phyloP scores from a whole-genome alignment of 1,140 invertebrate species.

The Drosophila nannoptera region DNA sequence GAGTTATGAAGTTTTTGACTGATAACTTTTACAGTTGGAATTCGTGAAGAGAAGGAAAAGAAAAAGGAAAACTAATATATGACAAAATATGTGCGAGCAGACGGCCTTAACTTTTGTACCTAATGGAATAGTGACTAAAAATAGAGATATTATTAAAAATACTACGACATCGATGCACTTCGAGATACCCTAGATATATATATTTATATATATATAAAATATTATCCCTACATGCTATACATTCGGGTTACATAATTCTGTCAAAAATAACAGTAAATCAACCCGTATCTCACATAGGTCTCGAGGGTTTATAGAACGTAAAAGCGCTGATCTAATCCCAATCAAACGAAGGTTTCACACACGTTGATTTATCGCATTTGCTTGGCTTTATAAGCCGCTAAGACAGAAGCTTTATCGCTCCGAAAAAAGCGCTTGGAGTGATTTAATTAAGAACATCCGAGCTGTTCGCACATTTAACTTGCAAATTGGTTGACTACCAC shows the following conservation, averaged over 20 bases:
- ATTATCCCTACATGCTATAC: too few relatives aligned
- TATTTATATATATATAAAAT: too few relatives aligned
- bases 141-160: background rate
- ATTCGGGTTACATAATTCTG: too few relatives aligned
- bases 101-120: conserved; percentile 44
- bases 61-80: conserved; percentile 1
- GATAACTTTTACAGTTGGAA: conserved; percentile 50
- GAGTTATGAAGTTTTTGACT: conserved; percentile 49
- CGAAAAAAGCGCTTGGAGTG: conserved; percentile 31
- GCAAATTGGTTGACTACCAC: conserved; percentile 56
- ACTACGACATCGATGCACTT: background rate
- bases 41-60: background rate
- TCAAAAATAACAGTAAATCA: too few relatives aligned
- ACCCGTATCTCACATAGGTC: background rate
- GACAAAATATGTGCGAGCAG: background rate
- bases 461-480: conserved; percentile 58
- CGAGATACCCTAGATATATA: background rate
- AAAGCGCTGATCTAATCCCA: conserved; percentile 39
- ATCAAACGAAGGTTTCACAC: conserved; percentile 21
- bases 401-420: conserved; percentile 43
- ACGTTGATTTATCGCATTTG: conserved; percentile 32
- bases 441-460: conserved; percentile 52
- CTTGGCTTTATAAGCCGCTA: background rate
- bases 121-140: background rate
- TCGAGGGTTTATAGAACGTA: background rate